These are phyloP conservation scores for Arbacia lixula DNA, from an alignment of 53 echinoderm and acorn worm genomes.

Conservation along the genomic window DNA sequence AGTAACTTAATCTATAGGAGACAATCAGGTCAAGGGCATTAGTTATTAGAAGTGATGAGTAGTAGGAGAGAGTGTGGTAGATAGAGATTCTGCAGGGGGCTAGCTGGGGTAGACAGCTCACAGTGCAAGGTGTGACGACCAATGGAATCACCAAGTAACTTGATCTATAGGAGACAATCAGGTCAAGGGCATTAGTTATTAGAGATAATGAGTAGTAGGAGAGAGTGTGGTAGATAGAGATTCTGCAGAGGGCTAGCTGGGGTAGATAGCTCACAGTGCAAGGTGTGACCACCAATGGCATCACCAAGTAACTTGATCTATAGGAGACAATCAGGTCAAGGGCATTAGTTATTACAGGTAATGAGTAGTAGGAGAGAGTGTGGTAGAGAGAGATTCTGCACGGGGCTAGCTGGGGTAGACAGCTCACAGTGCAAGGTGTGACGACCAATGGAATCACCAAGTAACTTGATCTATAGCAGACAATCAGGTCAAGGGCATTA, in stretches of 20 bases:
- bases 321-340: neutral
- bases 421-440: conserved; percentile 67
- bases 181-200: no score
- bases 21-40: neutral
- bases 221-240: conserved; percentile 85
- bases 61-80: conserved; percentile 74
- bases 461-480: conserved; percentile 77
- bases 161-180: conserved; percentile 67
- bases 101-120: conserved; percentile 71
- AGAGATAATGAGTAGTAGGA: no score
- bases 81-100: conserved; percentile 87
- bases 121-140: conserved; percentile 65
- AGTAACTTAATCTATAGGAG: conserved; percentile 81
- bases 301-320: conserved; percentile 96
- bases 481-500: neutral
- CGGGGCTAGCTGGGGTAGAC: conserved; percentile 76
- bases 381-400: conserved; percentile 87
- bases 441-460: conserved; percentile 82
- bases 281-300: conserved; percentile 67
- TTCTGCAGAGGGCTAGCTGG: conserved; percentile 78
- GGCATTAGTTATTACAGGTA: no score
- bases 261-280: conserved; percentile 69
- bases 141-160: conserved; percentile 85
- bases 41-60: no score
- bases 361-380: conserved; percentile 67